Evolutionary conservation across 2,888 invertebrate species (phyloP).

Genomic region (Pachydiplax longipennis): DNA sequence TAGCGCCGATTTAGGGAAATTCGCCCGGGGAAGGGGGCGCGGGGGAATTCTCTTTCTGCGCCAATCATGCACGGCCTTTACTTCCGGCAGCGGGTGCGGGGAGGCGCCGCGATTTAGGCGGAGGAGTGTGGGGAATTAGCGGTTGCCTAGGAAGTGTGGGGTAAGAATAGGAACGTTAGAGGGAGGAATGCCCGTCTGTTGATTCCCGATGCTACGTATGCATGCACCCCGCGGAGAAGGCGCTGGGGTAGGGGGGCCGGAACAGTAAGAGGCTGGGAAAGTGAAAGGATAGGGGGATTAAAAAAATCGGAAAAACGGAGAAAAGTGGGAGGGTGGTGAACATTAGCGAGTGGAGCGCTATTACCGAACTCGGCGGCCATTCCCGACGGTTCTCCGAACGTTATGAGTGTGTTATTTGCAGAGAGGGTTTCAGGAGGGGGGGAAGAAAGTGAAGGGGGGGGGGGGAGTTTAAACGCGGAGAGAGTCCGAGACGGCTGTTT

Average conservation of each 20-base stretch:
- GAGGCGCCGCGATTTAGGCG: neutral
- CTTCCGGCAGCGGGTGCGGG: neutral
- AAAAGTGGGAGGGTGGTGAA: neutral
- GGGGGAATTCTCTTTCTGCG: neutral
- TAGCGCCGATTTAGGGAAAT: neutral
- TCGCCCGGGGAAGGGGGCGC: neutral
- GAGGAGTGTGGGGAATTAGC: neutral
- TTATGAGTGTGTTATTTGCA: conserved; percentile 9
- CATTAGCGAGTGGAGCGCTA: neutral
- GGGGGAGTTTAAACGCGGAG: neutral
- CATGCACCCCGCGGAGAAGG: neutral
- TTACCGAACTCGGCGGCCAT: neutral
- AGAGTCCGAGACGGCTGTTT: neutral
- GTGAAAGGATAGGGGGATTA: neutral
- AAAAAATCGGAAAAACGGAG: neutral
- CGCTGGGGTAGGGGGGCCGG: neutral
- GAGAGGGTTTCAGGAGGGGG: neutral
- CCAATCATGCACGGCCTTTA: neutral
- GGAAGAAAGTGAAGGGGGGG: neutral
- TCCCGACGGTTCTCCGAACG: neutral
- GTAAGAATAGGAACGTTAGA: neutral
- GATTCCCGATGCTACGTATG: neutral
- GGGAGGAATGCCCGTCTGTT: neutral
- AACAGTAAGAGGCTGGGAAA: neutral
- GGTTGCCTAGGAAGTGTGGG: neutral